Percentiles rank a stretch among this genome's conserved stretches.
Conservation (phyloP, 2,888 invertebrate genomes). For the Pheosia tremula region DNA sequence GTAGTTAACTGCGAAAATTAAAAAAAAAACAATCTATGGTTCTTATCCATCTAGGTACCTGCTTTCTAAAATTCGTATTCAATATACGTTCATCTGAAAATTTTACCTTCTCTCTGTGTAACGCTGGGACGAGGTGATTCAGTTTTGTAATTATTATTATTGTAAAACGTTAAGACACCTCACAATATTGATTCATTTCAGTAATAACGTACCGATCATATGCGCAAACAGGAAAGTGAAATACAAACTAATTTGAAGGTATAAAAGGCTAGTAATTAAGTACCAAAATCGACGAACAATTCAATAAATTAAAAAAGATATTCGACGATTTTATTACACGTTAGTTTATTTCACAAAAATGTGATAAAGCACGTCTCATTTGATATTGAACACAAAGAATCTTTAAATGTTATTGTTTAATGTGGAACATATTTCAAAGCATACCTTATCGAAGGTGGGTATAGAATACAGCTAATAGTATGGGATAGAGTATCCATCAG, state of each 20-base stretch:
- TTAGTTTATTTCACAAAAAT: neutral
- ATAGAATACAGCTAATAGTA: conserved; percentile 9
- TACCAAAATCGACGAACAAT: neutral
- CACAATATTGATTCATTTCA: neutral
- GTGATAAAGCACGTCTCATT: neutral
- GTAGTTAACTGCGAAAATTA: conserved; percentile 20
- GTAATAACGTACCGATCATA: neutral
- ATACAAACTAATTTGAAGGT: conserved; percentile 15
- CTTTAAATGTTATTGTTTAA: neutral
- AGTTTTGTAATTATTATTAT: conserved; percentile 9
- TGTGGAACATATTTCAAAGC: neutral
- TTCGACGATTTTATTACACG: neutral
- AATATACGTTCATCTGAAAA: conserved; percentile 19
- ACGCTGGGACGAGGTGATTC: conserved; percentile 18
- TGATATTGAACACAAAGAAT: neutral
- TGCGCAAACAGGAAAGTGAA: conserved; percentile 12
- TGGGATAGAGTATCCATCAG: conserved; percentile 23
- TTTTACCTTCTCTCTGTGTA: conserved; percentile 14
- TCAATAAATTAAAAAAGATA: neutral
- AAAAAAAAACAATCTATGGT: conserved; percentile 23
- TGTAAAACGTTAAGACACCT: conserved; percentile 20
- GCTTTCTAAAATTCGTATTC: conserved; percentile 23
- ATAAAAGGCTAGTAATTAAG: neutral
- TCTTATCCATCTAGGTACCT: conserved; percentile 27
- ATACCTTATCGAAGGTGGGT: neutral